Evolutionary conservation across 2,113 vertebrate genomes (phyloP).

Genomic region (Protobothrops flavoviridis): DNA sequence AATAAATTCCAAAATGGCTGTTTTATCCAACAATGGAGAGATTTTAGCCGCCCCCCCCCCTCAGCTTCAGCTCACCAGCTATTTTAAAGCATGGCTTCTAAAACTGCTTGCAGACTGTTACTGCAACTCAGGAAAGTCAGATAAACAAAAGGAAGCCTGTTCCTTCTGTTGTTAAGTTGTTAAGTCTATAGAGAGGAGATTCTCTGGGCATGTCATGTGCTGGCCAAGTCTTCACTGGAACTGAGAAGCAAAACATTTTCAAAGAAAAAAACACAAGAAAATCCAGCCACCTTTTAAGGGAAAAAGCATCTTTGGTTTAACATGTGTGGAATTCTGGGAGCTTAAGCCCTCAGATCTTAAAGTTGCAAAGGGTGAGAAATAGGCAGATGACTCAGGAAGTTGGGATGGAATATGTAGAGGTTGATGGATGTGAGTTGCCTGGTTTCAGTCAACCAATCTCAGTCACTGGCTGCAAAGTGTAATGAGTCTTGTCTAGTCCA

Average conservation of each 20-base stretch:
- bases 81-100: too few relatives aligned
- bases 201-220: too few relatives aligned
- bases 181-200: too few relatives aligned
- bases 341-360: neutral
- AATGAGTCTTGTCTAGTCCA: neutral
- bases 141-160: too few relatives aligned
- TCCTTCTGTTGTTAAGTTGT: too few relatives aligned
- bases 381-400: neutral
- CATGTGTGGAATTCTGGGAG: neutral
- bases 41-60: too few relatives aligned
- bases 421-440: neutral
- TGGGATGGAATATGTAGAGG: neutral
- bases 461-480: neutral
- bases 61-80: too few relatives aligned
- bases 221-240: too few relatives aligned
- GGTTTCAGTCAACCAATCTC: neutral
- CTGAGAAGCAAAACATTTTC: neutral
- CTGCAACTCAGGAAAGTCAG: too few relatives aligned
- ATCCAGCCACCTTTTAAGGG: neutral
- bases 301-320: neutral
- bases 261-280: neutral
- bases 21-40: too few relatives aligned
- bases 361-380: neutral
- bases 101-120: too few relatives aligned
- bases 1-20: too few relatives aligned